Conservation (phyloP, 2,797 vertebrate genomes). For the Clamator glandarius region DNA sequence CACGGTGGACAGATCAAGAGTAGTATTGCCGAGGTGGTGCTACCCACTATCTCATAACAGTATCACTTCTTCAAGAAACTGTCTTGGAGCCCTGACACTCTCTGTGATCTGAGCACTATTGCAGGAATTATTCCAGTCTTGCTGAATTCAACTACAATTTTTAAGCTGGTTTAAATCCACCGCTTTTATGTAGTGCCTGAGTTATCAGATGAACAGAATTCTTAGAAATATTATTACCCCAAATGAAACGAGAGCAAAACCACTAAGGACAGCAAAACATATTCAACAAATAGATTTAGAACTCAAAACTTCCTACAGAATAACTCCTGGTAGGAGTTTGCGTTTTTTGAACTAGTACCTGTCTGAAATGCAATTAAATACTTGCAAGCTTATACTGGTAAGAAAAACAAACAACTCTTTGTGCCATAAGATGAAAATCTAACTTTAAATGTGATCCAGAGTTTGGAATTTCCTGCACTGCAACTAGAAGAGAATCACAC, state of each 20-base stretch:
- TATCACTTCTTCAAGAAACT: neutral
- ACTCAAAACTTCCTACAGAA: neutral
- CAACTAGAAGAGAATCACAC: neutral
- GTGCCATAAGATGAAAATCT: neutral
- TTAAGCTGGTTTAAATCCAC: neutral
- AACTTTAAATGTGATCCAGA: neutral
- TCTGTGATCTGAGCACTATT: neutral
- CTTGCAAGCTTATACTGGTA: neutral
- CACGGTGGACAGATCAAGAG: neutral
- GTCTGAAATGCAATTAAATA: neutral
- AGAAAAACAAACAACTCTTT: neutral
- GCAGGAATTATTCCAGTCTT: neutral
- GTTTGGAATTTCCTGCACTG: neutral
- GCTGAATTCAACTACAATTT: neutral
- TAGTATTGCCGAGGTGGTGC: neutral
- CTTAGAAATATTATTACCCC: neutral
- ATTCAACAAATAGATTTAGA: neutral
- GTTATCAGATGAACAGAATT: neutral
- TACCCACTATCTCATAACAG: neutral
- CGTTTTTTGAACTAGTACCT: neutral
- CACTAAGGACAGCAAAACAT: neutral
- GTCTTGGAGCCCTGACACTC: neutral
- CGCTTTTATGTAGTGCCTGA: neutral
- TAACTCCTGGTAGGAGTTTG: neutral
- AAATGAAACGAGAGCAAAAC: neutral